A percentile compares a stretch with the other conserved stretches of the same genome.
phyloP scores from a whole-genome alignment of 2,797 vertebrate species.

The Acanthis flammea region DNA sequence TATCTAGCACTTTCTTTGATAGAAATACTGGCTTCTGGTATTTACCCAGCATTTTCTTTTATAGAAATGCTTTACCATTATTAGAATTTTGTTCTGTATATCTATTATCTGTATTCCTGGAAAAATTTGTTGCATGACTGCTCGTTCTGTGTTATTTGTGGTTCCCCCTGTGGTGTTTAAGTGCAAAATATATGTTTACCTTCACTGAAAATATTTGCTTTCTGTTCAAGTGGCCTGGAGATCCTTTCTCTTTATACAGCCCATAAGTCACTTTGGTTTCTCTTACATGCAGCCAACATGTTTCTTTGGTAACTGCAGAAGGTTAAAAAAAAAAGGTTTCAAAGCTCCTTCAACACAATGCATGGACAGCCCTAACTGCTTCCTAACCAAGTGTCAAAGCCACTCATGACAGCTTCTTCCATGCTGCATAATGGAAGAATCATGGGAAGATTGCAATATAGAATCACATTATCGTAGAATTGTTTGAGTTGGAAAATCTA shows the following conservation, averaged over 20 bases:
- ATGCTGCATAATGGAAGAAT: accelerated
- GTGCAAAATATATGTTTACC: background rate
- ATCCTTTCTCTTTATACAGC: background rate
- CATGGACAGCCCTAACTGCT: background rate
- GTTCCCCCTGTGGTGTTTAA: background rate
- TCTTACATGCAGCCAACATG: background rate
- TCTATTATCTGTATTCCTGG: background rate
- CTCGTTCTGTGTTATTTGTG: background rate
- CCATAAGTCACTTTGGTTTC: background rate
- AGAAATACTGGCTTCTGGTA: background rate
- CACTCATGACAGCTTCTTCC: background rate
- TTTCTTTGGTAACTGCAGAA: background rate
- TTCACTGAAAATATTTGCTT: background rate
- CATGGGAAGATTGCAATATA: background rate
- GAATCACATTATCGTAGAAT: background rate
- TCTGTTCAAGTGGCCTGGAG: background rate
- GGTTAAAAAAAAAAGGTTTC: background rate
- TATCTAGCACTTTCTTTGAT: background rate
- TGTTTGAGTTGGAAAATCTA: background rate
- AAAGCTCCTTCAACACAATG: background rate
- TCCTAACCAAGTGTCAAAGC: background rate
- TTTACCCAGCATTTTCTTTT: background rate
- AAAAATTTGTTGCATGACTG: background rate
- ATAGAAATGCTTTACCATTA: background rate
- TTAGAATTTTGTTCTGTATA: background rate